phyloP scores from a whole-genome alignment of 2,113 vertebrate genomes.

The Verasper variegatus region DNA sequence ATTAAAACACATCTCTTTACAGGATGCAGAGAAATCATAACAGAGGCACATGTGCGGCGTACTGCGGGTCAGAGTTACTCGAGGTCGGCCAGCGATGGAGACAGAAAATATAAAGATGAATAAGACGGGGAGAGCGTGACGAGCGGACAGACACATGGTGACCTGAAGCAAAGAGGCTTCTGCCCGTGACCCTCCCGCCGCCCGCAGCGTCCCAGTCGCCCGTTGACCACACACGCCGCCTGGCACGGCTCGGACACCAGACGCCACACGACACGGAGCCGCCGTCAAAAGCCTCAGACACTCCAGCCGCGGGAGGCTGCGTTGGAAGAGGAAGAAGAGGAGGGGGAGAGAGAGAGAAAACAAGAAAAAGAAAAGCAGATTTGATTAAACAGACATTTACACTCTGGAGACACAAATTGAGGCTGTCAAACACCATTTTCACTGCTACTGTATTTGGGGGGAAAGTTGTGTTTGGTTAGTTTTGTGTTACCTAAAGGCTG shows the following conservation, averaged over 20 bases:
- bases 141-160: conserved; percentile 16
- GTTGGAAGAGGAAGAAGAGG: not conserved
- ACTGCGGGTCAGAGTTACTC: conserved; percentile 40
- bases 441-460: conserved; percentile 61
- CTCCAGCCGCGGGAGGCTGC: conserved; percentile 62
- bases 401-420: conserved; percentile 46
- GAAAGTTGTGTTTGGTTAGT: conserved; percentile 56
- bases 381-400: conserved; percentile 42
- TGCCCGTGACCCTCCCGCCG: conserved; percentile 21
- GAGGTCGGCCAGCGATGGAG: conserved; percentile 50
- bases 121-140: not conserved
- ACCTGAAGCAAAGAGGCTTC: conserved; percentile 40
- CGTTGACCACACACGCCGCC: conserved; percentile 76
- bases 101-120: conserved; percentile 18
- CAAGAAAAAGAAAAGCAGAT: conserved; percentile 21
- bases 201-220: conserved; percentile 32
- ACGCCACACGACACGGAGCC: conserved; percentile 65
- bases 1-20: conserved; percentile 22
- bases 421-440: conserved; percentile 62
- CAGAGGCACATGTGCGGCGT: conserved; percentile 38
- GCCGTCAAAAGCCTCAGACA: conserved; percentile 69
- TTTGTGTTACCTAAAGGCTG: conserved; percentile 46
- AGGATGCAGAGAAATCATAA: conserved; percentile 31
- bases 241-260: conserved; percentile 64
- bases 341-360: not conserved